Base-by-base conservation (phyloP, 1,140 invertebrate genomes). In the Microplitis mediator region DNA sequence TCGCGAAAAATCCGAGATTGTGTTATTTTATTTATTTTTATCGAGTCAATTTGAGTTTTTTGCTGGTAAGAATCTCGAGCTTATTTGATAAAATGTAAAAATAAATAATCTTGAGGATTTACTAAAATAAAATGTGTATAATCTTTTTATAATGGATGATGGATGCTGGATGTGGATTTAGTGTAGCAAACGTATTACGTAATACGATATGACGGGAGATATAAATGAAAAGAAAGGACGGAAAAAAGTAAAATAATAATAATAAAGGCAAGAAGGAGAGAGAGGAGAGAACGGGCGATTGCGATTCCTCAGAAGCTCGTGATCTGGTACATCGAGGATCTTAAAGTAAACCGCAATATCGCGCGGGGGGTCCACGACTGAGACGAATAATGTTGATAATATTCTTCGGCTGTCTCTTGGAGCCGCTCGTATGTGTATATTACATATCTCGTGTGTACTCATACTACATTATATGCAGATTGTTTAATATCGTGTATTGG, bases 381-480 rank as follows among this genome's bases (percentile, higher is more conserved):
- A 76, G 74, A 78, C 64, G 75, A 79, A 76, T 77, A 81, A 80
- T 80, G 79, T 78, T 77, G 78, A 79, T 77, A 80, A 81, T 79
- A 79, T 79, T 79, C 23, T 79, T 58, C 74, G 52, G 74, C 72
- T 77, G 62, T 75, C 72, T 77, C 74, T 77, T 77, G 77, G 75
- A 78, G 75, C 73, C 71, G 50, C 62, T 64, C 14, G 14, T 52
- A 34, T 56, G n/a, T 45, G 39, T 4, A 11, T 23, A 23, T 23
- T 23, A 2, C 23, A 23, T 23, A 23, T 23, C 23, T 23, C 23
- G 23, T 23, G 23, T 23, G 23, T 23, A 23, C 23, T 23, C 23
- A 23, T 23, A 23, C 51, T 54, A 54, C 51, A 4, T 8, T 50
- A 60, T 54, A 32, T 39, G 51, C 16, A 58, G 39, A 56, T 54